Percentiles rank a stretch among this genome's conserved stretches.
phyloP scores from a whole-genome alignment of 37 sponge, comb jelly and placozoan genomes.

The Ephydatia muelleri region DNA sequence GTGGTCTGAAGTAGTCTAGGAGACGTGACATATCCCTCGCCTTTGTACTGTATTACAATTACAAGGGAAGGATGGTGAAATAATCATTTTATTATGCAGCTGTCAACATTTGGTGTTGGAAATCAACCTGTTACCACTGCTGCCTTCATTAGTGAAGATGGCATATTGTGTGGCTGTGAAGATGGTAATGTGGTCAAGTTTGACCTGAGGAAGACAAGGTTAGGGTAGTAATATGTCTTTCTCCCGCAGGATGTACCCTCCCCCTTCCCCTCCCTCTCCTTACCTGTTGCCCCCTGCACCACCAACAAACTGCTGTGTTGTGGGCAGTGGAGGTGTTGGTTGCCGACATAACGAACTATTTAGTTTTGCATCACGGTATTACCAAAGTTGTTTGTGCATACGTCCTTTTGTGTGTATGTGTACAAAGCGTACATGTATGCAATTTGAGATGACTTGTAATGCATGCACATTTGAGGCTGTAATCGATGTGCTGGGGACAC shows the following conservation, averaged over 20 bases:
- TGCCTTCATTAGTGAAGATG: constrained; percentile 31
- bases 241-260: too few species aligned
- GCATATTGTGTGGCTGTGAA: constrained; percentile 37
- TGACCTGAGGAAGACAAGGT: constrained; percentile 48
- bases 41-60: neutral
- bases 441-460: too few species aligned
- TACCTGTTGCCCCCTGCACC: neutral
- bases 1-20: too few species aligned
- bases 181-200: constrained; percentile 33
- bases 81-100: neutral
- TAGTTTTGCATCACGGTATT: too few species aligned
- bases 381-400: too few species aligned
- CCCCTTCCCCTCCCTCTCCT: neutral
- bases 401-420: too few species aligned
- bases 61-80: neutral
- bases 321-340: too few species aligned
- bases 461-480: too few species aligned
- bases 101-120: constrained; percentile 6
- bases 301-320: too few species aligned
- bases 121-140: constrained; percentile 17
- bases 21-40: neutral
- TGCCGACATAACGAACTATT: too few species aligned
- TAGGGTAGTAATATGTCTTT: neutral
- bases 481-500: too few species aligned
- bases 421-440: too few species aligned